These are phyloP conservation scores for Pollenia angustigena DNA, from an alignment of 2,888 invertebrate species.

Conservation along the genomic window DNA sequence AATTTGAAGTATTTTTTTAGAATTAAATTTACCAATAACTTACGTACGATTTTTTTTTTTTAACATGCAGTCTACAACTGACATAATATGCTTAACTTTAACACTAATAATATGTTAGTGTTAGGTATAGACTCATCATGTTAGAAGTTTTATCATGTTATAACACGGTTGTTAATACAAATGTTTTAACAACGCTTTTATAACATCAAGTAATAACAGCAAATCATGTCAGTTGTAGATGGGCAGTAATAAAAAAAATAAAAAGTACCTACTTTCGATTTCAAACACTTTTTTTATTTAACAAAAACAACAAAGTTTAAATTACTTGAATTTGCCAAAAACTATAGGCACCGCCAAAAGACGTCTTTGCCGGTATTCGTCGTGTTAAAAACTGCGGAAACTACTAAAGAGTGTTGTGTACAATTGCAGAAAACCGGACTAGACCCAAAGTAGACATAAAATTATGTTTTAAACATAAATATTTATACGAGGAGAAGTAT, in stretches of 20 bases:
- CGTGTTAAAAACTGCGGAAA: constrained; percentile 76
- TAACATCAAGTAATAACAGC: too few relatives aligned
- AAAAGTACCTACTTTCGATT: background rate
- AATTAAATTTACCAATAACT: too few relatives aligned
- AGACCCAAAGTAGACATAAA: constrained; percentile 60
- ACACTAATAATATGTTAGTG: too few relatives aligned
- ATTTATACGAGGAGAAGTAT: constrained; percentile 53
- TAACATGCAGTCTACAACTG: too few relatives aligned
- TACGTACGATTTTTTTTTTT: background rate
- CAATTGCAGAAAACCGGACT: constrained; percentile 66
- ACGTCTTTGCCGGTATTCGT: constrained; percentile 74
- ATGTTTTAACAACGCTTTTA: too few relatives aligned
- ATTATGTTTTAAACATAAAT: constrained; percentile 21
- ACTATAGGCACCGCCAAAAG: constrained; percentile 5
- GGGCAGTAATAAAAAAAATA: background rate
- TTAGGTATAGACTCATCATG: too few relatives aligned
- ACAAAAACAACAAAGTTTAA: background rate
- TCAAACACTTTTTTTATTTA: constrained; percentile 9
- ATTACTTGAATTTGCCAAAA: constrained; percentile 36
- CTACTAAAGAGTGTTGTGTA: constrained; percentile 52
- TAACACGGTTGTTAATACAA: too few relatives aligned
- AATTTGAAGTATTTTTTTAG: too few relatives aligned
- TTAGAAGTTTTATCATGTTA: too few relatives aligned
- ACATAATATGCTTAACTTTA: too few relatives aligned
- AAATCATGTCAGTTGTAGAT: too few relatives aligned